These are phyloP conservation scores for Linhomoeus sp. DNA, from an alignment of 2,888 invertebrate genomes.

Conservation along the genomic window DNA sequence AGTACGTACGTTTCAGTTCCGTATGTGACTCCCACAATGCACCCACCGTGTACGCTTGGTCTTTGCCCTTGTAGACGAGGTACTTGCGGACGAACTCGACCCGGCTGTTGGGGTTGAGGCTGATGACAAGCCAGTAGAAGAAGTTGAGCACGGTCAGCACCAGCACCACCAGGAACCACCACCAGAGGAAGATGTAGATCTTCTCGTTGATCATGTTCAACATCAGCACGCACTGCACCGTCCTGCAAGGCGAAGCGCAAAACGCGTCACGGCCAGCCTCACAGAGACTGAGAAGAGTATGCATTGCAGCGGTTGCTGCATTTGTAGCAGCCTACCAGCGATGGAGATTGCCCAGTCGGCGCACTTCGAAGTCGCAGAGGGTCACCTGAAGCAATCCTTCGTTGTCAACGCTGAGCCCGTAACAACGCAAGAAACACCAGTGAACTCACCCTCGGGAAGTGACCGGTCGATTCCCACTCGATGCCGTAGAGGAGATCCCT, in stretches of 20 bases:
- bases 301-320: too few relatives aligned
- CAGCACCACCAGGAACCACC: conserved; percentile 9
- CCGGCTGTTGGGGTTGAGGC: neutral
- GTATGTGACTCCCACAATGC: too few relatives aligned
- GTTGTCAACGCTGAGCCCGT: too few relatives aligned
- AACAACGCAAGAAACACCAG: too few relatives aligned
- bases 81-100: too few relatives aligned
- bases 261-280: too few relatives aligned
- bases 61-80: too few relatives aligned
- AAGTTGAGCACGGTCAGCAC: conserved; percentile 7
- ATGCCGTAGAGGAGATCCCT: neutral
- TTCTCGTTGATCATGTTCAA: conserved; percentile 17
- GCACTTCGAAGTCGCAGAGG: conserved; percentile 4
- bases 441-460: conserved; percentile 23
- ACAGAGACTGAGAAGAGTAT: too few relatives aligned
- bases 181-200: conserved; percentile 11
- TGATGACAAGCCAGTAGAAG: conserved; percentile 10
- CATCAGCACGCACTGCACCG: conserved; percentile 15
- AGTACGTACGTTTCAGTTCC: too few relatives aligned
- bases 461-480: conserved; percentile 23
- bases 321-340: neutral
- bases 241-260: too few relatives aligned
- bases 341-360: conserved; percentile 2
- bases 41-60: too few relatives aligned
- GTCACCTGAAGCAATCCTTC: conserved; percentile 6